Conservation (phyloP, 1,140 invertebrate species). For the Drosophila sp. region DNA sequence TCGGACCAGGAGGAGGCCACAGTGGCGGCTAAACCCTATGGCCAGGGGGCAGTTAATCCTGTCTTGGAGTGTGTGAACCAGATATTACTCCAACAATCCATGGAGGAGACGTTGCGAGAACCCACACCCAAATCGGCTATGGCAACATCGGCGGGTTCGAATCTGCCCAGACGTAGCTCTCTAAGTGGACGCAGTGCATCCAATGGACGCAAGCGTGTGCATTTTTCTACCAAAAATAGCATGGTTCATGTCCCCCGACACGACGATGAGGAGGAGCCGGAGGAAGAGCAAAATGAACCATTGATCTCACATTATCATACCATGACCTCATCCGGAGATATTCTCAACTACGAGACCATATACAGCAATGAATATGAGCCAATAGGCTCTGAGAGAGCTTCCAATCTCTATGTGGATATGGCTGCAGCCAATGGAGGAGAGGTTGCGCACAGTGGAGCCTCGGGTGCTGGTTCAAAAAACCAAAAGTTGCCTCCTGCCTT, state of each 20-base stretch:
- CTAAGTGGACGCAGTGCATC: conserved; percentile 52
- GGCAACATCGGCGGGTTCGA: conserved; percentile 19
- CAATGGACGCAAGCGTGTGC: conserved; percentile 75
- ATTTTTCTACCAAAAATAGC: conserved; percentile 82
- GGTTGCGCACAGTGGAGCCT: not conserved
- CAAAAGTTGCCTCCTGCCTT: conserved; percentile 84
- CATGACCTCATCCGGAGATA: conserved; percentile 33
- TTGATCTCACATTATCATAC: conserved; percentile 62
- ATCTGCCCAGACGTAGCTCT: conserved; percentile 53
- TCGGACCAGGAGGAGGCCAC: conserved; percentile 86
- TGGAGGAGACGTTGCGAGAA: conserved; percentile 68
- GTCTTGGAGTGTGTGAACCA: conserved; percentile 88
- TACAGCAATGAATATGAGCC: conserved; percentile 85
- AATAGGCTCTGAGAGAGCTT: conserved; percentile 80
- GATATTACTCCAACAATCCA: conserved; percentile 78
- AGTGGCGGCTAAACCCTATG: conserved; percentile 75
- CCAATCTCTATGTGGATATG: conserved; percentile 84
- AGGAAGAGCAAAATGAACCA: conserved; percentile 42
- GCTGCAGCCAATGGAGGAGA: conserved; percentile 38
- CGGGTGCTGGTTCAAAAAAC: conserved; percentile 5
- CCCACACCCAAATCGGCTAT: conserved; percentile 36
- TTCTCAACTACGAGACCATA: conserved; percentile 83
- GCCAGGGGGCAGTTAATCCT: conserved; percentile 85
- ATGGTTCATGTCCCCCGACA: conserved; percentile 78
- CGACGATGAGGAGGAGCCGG: conserved; percentile 50